A percentile compares a stretch with the other conserved stretches of the same genome.
These are phyloP conservation scores for Spongilla lacustris DNA, from an alignment of 37 sponge, comb jelly and placozoan species.

Conservation along the genomic window DNA sequence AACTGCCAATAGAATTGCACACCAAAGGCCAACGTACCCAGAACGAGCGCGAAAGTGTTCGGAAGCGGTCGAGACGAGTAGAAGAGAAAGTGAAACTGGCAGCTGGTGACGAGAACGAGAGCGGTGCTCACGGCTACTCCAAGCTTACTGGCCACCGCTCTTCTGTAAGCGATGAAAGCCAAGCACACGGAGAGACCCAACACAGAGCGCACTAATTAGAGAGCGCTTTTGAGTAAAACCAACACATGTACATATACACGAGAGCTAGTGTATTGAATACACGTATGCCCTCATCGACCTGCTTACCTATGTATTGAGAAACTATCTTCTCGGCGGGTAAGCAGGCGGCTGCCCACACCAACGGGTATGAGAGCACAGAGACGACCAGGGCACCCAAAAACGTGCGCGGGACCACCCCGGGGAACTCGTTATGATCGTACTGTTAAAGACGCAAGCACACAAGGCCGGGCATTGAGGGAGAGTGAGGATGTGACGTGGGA, in stretches of 20 bases:
- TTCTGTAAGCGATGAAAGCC: slow-evolving; percentile 51
- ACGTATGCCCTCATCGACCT: too few species aligned
- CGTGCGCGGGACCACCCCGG: slow-evolving; percentile 92
- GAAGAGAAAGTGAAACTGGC: slow-evolving; percentile 98
- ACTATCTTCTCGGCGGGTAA: slow-evolving; percentile 44
- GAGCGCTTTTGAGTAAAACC: background rate
- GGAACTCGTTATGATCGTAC: slow-evolving; percentile 93
- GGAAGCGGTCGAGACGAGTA: slow-evolving; percentile 96
- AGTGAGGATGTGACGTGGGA: too few species aligned
- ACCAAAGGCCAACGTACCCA: slow-evolving; percentile 45
- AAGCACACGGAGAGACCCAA: slow-evolving; percentile 78
- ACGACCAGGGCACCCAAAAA: slow-evolving; percentile 86
- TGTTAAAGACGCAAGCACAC: too few species aligned
- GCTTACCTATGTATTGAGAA: slow-evolving; percentile 80
- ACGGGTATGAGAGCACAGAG: slow-evolving; percentile 52
- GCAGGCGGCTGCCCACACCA: slow-evolving; percentile 41
- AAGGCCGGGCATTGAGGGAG: too few species aligned
- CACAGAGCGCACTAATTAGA: slow-evolving; percentile 64
- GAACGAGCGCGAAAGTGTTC: slow-evolving; percentile 93
- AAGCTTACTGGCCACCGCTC: slow-evolving; percentile 62
- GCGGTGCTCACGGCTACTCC: slow-evolving; percentile 53
- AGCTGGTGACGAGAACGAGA: slow-evolving; percentile 64
- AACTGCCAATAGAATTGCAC: too few species aligned
- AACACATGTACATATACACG: background rate
- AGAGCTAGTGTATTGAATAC: too few species aligned